A percentile compares a stretch with the other conserved stretches of the same genome.
Conservation (phyloP, 2,113 vertebrate species). For the Leucosticte australis region DNA sequence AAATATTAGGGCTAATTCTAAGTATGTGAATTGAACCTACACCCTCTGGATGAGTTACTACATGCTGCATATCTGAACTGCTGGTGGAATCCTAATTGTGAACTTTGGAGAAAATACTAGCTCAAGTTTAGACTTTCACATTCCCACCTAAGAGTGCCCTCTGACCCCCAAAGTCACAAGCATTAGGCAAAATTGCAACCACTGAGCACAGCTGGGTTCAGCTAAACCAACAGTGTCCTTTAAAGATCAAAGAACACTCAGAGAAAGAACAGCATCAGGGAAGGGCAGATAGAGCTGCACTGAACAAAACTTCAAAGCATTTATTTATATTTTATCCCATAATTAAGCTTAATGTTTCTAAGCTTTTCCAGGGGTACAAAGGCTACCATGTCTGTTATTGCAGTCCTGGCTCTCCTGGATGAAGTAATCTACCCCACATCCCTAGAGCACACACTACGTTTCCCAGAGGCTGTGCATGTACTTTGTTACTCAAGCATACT, state of each 20-base stretch:
- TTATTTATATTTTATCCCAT: background rate
- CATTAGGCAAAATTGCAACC: background rate
- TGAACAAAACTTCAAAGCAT: background rate
- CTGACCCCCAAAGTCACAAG: background rate
- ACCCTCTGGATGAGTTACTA: background rate
- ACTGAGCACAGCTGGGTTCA: background rate
- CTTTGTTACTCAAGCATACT: background rate
- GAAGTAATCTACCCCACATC: background rate
- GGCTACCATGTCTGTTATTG: background rate
- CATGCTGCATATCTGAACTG: background rate
- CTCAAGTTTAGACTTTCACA: background rate
- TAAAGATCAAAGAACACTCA: background rate
- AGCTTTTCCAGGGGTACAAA: background rate
- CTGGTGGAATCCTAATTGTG: background rate
- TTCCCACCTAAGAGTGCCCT: background rate
- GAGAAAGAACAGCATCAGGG: background rate
- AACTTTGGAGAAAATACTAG: background rate
- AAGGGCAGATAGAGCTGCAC: background rate
- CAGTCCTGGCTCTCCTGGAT: background rate
- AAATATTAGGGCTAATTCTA: background rate
- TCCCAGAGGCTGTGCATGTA: background rate
- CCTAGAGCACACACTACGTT: background rate
- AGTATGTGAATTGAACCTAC: background rate
- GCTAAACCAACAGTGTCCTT: background rate
- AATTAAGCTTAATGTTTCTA: background rate